phyloP scores from a whole-genome alignment of 1,140 invertebrate species.

The Daktulosphaira vitifoliae region DNA sequence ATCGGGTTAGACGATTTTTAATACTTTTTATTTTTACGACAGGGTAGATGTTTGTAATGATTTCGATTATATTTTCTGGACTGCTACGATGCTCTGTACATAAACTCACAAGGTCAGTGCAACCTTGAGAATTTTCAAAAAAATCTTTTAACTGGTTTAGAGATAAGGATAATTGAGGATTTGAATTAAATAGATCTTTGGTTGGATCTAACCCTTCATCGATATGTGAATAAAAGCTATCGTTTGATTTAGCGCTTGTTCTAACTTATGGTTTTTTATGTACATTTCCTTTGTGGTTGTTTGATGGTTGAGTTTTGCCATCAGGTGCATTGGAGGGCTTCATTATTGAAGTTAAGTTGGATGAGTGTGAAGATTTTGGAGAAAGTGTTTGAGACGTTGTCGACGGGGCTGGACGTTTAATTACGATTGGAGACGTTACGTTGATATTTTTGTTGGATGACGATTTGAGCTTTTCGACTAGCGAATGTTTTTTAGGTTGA shows the following conservation, averaged over 20 bases:
- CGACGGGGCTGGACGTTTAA: background rate
- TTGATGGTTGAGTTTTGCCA: no score
- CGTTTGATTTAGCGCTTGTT: background rate
- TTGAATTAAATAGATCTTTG: background rate
- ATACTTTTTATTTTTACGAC: background rate
- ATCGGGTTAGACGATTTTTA: background rate
- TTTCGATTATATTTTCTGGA: background rate
- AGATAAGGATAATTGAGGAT: background rate
- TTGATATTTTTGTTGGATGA: constrained; percentile 2
- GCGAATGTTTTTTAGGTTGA: background rate
- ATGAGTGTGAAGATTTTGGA: background rate
- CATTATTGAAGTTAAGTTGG: background rate
- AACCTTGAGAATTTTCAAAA: background rate
- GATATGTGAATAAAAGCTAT: background rate
- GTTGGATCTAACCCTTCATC: background rate
- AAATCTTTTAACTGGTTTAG: background rate
- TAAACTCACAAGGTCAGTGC: background rate
- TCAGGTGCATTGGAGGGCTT: background rate
- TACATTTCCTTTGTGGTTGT: background rate
- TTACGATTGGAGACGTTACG: background rate
- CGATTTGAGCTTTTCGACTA: background rate
- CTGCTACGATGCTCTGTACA: background rate
- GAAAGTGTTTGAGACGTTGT: background rate
- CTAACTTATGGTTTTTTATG: background rate
- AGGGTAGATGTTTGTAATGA: background rate